phyloP scores from a whole-genome alignment of 2,797 vertebrate species.

The Strix occidentalis region DNA sequence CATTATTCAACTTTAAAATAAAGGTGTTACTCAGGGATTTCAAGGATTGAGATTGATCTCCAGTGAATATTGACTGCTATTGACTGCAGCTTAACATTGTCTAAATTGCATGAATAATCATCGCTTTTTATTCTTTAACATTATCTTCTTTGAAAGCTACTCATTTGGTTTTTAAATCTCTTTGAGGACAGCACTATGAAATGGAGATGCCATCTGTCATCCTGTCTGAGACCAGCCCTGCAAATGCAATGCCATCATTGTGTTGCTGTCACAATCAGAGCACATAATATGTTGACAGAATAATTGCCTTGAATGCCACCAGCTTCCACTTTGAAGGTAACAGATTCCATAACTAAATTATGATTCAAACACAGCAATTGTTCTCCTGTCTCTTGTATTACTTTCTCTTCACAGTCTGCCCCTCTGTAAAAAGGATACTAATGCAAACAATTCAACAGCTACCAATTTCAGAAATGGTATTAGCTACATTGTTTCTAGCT shows the following conservation, averaged over 20 bases:
- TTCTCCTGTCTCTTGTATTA: not conserved
- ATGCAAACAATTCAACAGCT: not conserved
- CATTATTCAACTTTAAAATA: not conserved
- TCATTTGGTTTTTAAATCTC: slow-evolving; percentile 20
- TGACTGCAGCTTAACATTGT: not conserved
- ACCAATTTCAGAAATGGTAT: not conserved
- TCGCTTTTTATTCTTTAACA: not conserved
- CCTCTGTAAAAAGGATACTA: not conserved
- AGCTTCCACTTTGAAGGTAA: not conserved
- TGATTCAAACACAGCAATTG: not conserved
- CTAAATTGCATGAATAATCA: not conserved
- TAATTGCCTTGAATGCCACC: slow-evolving; percentile 20
- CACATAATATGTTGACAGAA: not conserved
- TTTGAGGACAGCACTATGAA: not conserved
- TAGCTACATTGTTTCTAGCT: not conserved
- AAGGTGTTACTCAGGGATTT: not conserved
- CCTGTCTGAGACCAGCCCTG: not conserved
- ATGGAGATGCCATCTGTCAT: slow-evolving; percentile 30
- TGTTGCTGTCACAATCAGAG: slow-evolving; percentile 10
- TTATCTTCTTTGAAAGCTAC: slow-evolving; percentile 1
- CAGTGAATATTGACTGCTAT: not conserved
- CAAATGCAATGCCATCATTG: not conserved
- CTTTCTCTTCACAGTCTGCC: not conserved
- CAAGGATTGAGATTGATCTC: not conserved
- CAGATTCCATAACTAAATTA: not conserved